Evolutionary conservation across 2,888 invertebrate genomes (phyloP), one percentile per base, ranked within the genome.

Genomic region (Drosophila tanythrix): DNA sequence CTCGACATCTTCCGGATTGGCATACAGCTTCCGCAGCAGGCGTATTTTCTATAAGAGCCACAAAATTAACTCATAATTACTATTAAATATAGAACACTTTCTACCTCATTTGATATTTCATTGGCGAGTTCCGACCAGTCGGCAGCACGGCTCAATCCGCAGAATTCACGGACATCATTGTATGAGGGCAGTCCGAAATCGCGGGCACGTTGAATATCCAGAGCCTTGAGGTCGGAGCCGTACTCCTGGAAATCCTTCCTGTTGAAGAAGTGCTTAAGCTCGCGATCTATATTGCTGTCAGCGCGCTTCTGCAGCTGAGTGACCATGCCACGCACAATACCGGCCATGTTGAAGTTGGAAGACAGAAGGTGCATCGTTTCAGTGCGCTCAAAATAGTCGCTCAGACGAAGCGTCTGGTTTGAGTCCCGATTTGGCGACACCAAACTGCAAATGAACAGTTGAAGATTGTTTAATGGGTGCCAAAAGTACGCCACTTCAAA

Each of bases 271-370:
- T 92, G 91, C 61, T 91, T 92, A 25, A 92, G 62, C 74, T 92
- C 91, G 10, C 55, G 78, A 77, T 96, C 96, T 92, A 96, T 95
- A 92, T 94, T 96, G 74, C 95, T 95, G 92, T 98, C 97, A 72
- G 96, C 94, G 75, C 94, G 95, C 85, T 96, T 95, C 91, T 96
- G 95, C 3, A 95, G 95, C 89, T 97, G 97, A 3, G 95, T 95
- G 2, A 95, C 93, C 84, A 97, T 93, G 7, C 97, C 97, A 90
- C 97, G 94, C 0, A 95, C 93, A 60, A 97, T 93, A 74, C 95
- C 95, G 87, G 96, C 96, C 82, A 96, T 95, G 80, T 94, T 94
- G 50, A 92, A 91, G 46, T 89, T 91, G 2, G 91, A 81, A 66
- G 94, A 93, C 40, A 94, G 29, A 4, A 92, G 63, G 0, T 74